Evolutionary conservation across 2,888 invertebrate genomes (phyloP).

Genomic region (Amitus sp.): DNA sequence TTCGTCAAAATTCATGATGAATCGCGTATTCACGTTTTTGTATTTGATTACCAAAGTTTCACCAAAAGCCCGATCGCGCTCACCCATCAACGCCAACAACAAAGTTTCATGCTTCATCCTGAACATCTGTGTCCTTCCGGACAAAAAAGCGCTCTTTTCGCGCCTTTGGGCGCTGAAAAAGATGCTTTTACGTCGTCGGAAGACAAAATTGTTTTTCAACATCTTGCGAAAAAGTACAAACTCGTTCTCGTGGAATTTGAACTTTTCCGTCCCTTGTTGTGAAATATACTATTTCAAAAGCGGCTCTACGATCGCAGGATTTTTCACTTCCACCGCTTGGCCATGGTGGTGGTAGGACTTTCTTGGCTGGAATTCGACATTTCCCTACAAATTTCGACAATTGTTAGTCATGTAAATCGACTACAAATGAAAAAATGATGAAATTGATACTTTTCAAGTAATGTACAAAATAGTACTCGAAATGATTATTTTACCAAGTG

Average conservation of each 20-base stretch:
- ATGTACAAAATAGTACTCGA: too few species aligned
- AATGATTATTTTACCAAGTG: too few species aligned
- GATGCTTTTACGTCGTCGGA: too few species aligned
- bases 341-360: slow-evolving; percentile 96
- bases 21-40: too few species aligned
- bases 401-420: slow-evolving; percentile 18
- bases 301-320: slow-evolving; percentile 85
- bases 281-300: slow-evolving; percentile 90
- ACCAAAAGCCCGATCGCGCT: slow-evolving; percentile 85
- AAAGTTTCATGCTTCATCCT: slow-evolving; percentile 90
- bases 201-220: too few species aligned
- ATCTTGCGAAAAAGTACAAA: too few species aligned
- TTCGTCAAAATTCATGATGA: too few species aligned
- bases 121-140: too few species aligned
- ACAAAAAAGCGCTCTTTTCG: too few species aligned
- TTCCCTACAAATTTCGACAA: slow-evolving; percentile 68
- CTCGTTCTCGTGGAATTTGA: too few species aligned
- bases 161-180: too few species aligned
- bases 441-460: slow-evolving; percentile 27
- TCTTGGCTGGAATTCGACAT: slow-evolving; percentile 87
- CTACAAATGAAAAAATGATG: slow-evolving; percentile 21
- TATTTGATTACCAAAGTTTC: slow-evolving; percentile 94
- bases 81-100: slow-evolving; percentile 87
- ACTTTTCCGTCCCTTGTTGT: too few species aligned
- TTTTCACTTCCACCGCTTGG: slow-evolving; percentile 91